A percentile compares a stretch with the other conserved stretches of the same genome.
These are phyloP conservation scores for Apogon hyalosoma DNA, from an alignment of 2,797 vertebrate species.

Conservation along the genomic window DNA sequence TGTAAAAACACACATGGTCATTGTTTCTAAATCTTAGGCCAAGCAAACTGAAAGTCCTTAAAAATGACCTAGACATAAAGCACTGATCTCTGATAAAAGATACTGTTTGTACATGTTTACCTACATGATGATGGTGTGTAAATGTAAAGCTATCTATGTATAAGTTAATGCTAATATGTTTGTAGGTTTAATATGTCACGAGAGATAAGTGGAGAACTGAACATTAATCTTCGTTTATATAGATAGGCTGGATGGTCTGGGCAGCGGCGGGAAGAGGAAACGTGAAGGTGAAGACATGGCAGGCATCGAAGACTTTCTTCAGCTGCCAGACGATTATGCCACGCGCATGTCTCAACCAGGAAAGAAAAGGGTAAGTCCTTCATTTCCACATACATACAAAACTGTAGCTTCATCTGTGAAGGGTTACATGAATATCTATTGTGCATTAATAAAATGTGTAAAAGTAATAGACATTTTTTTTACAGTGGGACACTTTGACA, in stretches of 20 bases:
- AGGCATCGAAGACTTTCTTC: slow-evolving; percentile 95
- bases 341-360: slow-evolving; percentile 95
- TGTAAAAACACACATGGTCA: not conserved
- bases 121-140: not conserved
- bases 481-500: too few relatives aligned
- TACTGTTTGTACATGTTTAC: too few relatives aligned
- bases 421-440: too few relatives aligned
- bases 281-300: slow-evolving; percentile 90
- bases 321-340: slow-evolving; percentile 98
- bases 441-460: too few relatives aligned
- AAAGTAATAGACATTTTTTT: too few relatives aligned
- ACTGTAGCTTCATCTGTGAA: not conserved
- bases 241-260: slow-evolving; percentile 98
- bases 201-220: slow-evolving; percentile 14
- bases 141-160: not conserved
- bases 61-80: too few relatives aligned
- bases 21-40: slow-evolving; percentile 1
- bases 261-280: slow-evolving; percentile 93
- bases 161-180: not conserved
- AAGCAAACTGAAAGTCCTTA: not conserved
- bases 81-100: too few relatives aligned
- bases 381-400: not conserved
- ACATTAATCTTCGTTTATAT: slow-evolving; percentile 67
- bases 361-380: slow-evolving; percentile 94
- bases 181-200: not conserved